Percentiles rank a stretch among this genome's conserved stretches.
These are phyloP conservation scores for Drosophila helvetica DNA, from an alignment of 2,888 invertebrate genomes.

Conservation along the genomic window DNA sequence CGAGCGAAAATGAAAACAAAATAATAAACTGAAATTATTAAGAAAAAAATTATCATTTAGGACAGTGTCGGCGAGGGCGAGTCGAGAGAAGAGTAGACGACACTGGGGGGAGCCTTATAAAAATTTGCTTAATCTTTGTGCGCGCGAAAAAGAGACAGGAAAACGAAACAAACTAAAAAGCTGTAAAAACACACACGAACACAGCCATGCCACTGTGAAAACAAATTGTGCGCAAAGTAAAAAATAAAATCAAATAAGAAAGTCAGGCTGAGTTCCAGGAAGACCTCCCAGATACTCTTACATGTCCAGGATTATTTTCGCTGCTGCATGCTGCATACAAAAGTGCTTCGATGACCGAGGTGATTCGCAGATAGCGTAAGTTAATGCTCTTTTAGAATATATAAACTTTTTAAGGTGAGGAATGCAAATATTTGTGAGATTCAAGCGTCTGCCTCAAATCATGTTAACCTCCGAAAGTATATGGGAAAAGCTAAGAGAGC, in stretches of 20 bases:
- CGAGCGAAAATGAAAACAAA: slow-evolving; percentile 58
- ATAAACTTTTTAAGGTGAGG: background rate
- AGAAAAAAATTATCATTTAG: slow-evolving; percentile 64
- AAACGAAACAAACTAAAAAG: slow-evolving; percentile 71
- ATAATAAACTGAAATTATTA: slow-evolving; percentile 70
- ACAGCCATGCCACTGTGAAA: slow-evolving; percentile 30
- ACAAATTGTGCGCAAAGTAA: slow-evolving; percentile 69
- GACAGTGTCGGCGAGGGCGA: slow-evolving; percentile 39
- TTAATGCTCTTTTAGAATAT: background rate
- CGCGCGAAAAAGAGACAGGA: slow-evolving; percentile 30
- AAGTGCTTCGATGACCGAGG: slow-evolving; percentile 9
- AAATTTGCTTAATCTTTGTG: slow-evolving; percentile 73
- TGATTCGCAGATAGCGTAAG: slow-evolving; percentile 21
- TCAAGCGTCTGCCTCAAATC: background rate
- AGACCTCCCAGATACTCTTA: background rate
- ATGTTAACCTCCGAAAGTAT: background rate
- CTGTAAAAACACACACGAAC: slow-evolving; percentile 63
- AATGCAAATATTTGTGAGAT: background rate
- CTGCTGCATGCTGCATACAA: background rate
- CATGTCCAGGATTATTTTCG: background rate
- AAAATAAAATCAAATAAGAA: slow-evolving; percentile 50
- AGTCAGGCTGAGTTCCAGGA: background rate
- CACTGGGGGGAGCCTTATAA: slow-evolving; percentile 47
- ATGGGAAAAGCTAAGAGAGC: background rate
- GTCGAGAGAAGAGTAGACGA: slow-evolving; percentile 1